phyloP scores from a whole-genome alignment of 1,140 invertebrate genomes.

The Phenacoccus solenopsis region DNA sequence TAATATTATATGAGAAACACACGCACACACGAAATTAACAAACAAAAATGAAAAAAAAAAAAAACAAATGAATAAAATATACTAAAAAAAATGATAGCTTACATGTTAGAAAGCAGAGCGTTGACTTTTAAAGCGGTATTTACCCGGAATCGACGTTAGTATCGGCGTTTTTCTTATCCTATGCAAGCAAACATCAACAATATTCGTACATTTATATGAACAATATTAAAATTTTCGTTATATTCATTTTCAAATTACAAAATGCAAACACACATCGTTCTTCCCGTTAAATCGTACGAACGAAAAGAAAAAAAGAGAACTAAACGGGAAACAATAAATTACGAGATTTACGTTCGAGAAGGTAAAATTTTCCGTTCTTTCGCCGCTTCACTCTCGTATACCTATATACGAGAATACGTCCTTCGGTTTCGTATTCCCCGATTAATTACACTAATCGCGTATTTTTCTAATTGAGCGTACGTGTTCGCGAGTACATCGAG shows the following conservation, averaged over 20 bases:
- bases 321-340: no score
- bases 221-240: neutral
- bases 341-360: no score
- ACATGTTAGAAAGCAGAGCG: constrained; percentile 14
- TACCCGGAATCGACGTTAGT: constrained; percentile 6
- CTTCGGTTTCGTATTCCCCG: no score
- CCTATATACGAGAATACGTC: no score
- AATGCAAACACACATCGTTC: no score
- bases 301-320: neutral
- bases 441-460: no score
- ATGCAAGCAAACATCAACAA: constrained; percentile 11
- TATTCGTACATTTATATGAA: neutral
- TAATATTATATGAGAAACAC: neutral
- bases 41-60: neutral
- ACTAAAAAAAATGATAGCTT: constrained; percentile 11
- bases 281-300: neutral
- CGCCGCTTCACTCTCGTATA: no score
- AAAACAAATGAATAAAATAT: constrained; percentile 6
- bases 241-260: no score
- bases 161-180: constrained; percentile 12
- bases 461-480: no score
- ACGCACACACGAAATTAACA: neutral
- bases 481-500: no score
- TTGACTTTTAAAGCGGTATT: constrained; percentile 7
- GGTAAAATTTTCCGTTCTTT: no score